Percentiles rank a stretch among this genome's conserved stretches.
Conservation (phyloP, 2,113 vertebrate genomes). For the Rafetus swinhoei region DNA sequence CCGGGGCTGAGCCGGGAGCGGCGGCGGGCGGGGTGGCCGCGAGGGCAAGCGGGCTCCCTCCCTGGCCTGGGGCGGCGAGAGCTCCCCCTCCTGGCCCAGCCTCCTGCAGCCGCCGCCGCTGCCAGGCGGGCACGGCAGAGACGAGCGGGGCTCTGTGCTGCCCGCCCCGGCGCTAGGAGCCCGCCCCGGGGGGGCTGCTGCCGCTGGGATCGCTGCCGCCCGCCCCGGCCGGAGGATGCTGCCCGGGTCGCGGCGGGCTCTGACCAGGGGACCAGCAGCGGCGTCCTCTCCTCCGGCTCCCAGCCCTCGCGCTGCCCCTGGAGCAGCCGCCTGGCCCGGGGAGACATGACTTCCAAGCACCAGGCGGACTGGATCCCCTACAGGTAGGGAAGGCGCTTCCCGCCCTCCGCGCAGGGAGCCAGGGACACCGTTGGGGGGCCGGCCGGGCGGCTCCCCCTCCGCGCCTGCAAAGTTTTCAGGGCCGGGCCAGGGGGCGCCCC, state of each 20-base stretch:
- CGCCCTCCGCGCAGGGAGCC: background rate
- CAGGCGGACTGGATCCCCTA: slow-evolving; percentile 97
- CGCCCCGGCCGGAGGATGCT: slow-evolving; percentile 70
- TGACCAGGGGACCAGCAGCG: slow-evolving; percentile 61
- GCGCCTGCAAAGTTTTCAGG: background rate
- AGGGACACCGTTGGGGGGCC: background rate
- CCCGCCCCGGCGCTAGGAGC: slow-evolving; percentile 35
- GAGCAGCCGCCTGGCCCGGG: slow-evolving; percentile 21
- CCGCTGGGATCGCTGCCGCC: background rate
- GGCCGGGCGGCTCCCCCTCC: background rate
- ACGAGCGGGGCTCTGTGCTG: slow-evolving; percentile 25
- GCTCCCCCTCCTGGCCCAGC: background rate
- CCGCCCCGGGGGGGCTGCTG: slow-evolving; percentile 34
- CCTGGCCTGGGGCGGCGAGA: background rate
- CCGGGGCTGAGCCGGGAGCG: background rate
- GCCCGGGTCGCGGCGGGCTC: slow-evolving; percentile 67
- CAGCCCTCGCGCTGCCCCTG: slow-evolving; percentile 33
- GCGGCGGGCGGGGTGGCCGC: background rate
- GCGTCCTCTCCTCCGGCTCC: slow-evolving; percentile 6
- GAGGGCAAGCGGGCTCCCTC: background rate
- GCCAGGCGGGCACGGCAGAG: slow-evolving; percentile 12
- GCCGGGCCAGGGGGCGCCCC: no score
- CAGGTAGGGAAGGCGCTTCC: slow-evolving; percentile 82
- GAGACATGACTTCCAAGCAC: slow-evolving; percentile 95
- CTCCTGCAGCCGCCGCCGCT: background rate